Percentiles rank a stretch among this genome's conserved stretches.
Conservation (phyloP, 2,888 invertebrate genomes). For the Monoplex corrugatus region DNA sequence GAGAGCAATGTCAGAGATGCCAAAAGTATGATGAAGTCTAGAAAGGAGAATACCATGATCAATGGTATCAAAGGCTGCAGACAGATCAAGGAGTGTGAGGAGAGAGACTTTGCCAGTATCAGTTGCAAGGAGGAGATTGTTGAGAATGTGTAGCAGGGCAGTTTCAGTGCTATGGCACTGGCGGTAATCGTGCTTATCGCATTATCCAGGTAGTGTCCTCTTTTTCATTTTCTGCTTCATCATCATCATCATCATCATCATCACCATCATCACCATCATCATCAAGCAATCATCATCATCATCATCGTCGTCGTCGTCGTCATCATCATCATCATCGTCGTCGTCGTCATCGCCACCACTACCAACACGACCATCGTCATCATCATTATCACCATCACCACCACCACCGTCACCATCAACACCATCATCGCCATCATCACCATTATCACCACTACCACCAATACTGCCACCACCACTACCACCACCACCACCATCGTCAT, state of each 20-base stretch:
- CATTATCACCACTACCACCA: slow-evolving; percentile 10
- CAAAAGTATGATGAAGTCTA: too few relatives aligned
- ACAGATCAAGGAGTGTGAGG: too few relatives aligned
- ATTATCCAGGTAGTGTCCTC: too few relatives aligned
- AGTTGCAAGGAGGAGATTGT: too few relatives aligned
- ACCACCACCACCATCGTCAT: background rate
- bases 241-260: background rate
- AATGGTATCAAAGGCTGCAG: too few relatives aligned
- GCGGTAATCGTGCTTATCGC: too few relatives aligned
- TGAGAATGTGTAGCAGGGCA: too few relatives aligned
- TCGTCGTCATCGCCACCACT: background rate
- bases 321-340: background rate
- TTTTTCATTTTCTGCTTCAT: too few relatives aligned
- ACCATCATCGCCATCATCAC: background rate
- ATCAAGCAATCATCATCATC: background rate
- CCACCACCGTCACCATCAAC: background rate
- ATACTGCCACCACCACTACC: background rate
- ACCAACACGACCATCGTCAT: background rate
- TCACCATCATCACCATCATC: background rate
- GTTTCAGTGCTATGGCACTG: too few relatives aligned
- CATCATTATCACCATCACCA: background rate
- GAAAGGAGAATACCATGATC: too few relatives aligned
- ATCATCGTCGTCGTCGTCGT: background rate
- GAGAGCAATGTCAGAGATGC: too few relatives aligned
- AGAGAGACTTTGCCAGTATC: too few relatives aligned